Percentiles rank a stretch among this genome's conserved stretches.
phyloP scores from a whole-genome alignment of 2,797 vertebrate genomes.

The Rhinella marina region DNA sequence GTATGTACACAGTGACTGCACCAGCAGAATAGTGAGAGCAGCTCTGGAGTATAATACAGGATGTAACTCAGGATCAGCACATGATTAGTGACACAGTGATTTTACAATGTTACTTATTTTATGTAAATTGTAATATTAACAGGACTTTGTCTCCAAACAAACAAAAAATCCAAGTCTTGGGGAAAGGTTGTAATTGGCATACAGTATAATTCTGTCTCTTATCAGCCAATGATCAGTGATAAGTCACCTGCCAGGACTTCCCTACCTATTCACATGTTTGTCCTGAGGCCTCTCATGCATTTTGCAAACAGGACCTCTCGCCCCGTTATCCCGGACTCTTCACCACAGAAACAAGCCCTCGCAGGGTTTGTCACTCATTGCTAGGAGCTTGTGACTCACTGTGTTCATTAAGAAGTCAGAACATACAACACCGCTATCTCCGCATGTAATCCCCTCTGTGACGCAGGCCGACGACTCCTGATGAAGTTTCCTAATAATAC shows the following conservation, averaged over 20 bases:
- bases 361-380: slow-evolving; percentile 39
- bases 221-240: background rate
- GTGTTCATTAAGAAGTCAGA: slow-evolving; percentile 38
- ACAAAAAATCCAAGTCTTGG: too few relatives aligned
- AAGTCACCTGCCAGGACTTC: background rate
- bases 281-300: background rate
- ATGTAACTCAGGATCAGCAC: too few relatives aligned
- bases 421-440: slow-evolving; percentile 10
- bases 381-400: slow-evolving; percentile 51
- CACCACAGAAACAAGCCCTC: slow-evolving; percentile 19
- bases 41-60: too few relatives aligned
- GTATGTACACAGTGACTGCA: too few relatives aligned
- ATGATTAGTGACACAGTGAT: too few relatives aligned
- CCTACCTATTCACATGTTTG: background rate
- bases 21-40: too few relatives aligned
- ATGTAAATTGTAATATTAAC: too few relatives aligned
- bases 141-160: too few relatives aligned
- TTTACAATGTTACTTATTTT: too few relatives aligned
- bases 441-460: slow-evolving; percentile 35
- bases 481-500: slow-evolving; percentile 51
- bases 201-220: background rate
- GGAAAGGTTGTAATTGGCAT: background rate
- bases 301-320: slow-evolving; percentile 13
- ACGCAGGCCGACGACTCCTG: slow-evolving; percentile 32
- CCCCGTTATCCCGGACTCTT: slow-evolving; percentile 43